Evolutionary conservation across 2,113 vertebrate genomes (phyloP).

Genomic region (Sardina pilchardus): DNA sequence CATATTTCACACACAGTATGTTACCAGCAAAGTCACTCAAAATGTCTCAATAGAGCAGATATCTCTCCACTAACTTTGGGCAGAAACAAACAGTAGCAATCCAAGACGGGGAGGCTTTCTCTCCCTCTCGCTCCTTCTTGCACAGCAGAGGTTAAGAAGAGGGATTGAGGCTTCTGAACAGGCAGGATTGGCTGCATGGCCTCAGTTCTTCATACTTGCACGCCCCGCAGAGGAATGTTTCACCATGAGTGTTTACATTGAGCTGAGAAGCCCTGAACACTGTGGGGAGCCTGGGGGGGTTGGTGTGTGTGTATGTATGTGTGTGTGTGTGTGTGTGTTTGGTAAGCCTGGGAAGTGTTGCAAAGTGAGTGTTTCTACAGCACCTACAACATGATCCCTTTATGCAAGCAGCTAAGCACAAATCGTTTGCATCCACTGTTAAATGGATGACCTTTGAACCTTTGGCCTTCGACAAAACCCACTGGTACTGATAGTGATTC

Average conservation of each 20-base stretch:
- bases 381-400: not conserved
- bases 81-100: not conserved
- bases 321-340: not conserved
- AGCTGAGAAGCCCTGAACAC: not conserved
- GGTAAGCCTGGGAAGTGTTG: not conserved
- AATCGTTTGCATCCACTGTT: not conserved
- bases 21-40: no score
- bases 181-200: not conserved
- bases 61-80: not conserved
- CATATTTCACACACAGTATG: no score
- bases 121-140: not conserved
- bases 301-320: not conserved
- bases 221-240: not conserved
- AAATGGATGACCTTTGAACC: slow-evolving; percentile 4
- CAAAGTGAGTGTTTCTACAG: not conserved
- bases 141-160: not conserved
- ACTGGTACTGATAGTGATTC: not conserved
- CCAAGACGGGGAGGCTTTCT: not conserved
- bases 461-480: not conserved
- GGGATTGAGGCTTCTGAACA: not conserved
- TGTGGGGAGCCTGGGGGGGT: not conserved
- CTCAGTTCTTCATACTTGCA: not conserved
- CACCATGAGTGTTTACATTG: slow-evolving; percentile 14
- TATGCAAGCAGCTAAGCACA: not conserved
- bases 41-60: not conserved